phyloP scores from a whole-genome alignment of 2,797 vertebrate genomes.

The Triplophysa yarkandensis region DNA sequence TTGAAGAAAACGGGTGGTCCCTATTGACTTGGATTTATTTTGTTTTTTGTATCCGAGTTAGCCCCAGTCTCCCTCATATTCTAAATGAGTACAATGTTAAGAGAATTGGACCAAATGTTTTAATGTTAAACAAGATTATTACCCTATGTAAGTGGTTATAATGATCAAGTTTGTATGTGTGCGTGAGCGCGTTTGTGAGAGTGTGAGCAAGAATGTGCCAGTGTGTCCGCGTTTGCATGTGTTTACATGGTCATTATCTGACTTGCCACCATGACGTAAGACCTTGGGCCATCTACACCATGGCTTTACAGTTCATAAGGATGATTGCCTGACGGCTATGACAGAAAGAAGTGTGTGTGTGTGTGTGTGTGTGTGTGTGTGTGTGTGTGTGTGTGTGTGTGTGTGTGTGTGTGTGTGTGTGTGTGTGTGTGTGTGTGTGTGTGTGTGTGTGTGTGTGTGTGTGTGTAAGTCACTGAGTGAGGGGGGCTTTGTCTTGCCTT shows the following conservation, averaged over 20 bases:
- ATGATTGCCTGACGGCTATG: conserved; percentile 39
- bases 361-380: conserved; percentile 11
- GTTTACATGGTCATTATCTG: conserved; percentile 52
- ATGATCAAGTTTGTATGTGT: conserved; percentile 4
- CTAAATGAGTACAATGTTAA: not conserved
- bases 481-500: conserved; percentile 52
- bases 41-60: too few species aligned
- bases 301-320: conserved; percentile 41
- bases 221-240: not conserved
- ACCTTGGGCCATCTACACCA: conserved; percentile 41
- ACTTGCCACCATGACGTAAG: conserved; percentile 45
- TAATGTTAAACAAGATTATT: too few species aligned
- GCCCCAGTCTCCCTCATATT: not conserved
- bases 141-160: conserved; percentile 14
- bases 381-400: not conserved
- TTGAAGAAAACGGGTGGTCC: too few species aligned
- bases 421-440: conserved; percentile 14
- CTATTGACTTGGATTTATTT: too few species aligned
- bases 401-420: not conserved
- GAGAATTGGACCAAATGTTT: not conserved
- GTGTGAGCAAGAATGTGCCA: too few species aligned
- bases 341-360: conserved; percentile 4
- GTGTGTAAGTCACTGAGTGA: not conserved
- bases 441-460: not conserved
- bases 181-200: not conserved